A percentile compares a stretch with the other conserved stretches of the same genome.
These are phyloP conservation scores for Poeciliopsis prolifica DNA, from an alignment of 2,113 vertebrate genomes.

Conservation along the genomic window DNA sequence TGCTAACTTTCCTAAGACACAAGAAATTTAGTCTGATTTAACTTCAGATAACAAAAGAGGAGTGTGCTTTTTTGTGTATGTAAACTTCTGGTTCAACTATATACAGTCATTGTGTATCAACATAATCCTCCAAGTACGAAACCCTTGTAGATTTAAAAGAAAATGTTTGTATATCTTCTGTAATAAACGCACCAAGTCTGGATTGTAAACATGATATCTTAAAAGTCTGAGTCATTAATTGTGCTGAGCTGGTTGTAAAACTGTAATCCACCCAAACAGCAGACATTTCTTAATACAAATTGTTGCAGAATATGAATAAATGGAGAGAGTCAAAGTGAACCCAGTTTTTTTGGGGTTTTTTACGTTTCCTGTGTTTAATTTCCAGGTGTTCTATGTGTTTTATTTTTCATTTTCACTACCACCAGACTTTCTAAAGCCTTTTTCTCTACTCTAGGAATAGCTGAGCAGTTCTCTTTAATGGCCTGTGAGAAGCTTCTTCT, in stretches of 20 bases:
- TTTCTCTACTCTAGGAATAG: conserved; percentile 18
- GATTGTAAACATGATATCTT: too few relatives aligned
- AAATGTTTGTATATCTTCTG: too few relatives aligned
- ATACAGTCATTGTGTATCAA: too few relatives aligned
- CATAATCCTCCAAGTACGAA: too few relatives aligned
- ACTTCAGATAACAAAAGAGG: too few relatives aligned
- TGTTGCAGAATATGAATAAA: neutral
- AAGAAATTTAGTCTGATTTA: too few relatives aligned
- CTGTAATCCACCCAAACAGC: neutral
- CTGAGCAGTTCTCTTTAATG: neutral
- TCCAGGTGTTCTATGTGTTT: neutral
- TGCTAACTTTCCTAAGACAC: too few relatives aligned
- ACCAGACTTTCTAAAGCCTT: conserved; percentile 38
- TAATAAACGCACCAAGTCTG: too few relatives aligned
- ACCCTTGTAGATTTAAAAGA: too few relatives aligned
- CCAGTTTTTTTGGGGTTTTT: neutral
- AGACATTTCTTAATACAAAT: neutral
- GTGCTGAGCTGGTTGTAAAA: neutral
- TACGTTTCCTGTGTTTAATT: neutral
- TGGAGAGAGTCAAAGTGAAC: neutral
- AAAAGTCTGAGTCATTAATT: too few relatives aligned
- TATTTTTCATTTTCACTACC: conserved; percentile 43
- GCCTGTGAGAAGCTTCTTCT: neutral
- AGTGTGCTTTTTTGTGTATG: too few relatives aligned
- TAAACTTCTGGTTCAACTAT: too few relatives aligned